Conservation (phyloP, 2,888 invertebrate genomes). For the Molorchus minor region DNA sequence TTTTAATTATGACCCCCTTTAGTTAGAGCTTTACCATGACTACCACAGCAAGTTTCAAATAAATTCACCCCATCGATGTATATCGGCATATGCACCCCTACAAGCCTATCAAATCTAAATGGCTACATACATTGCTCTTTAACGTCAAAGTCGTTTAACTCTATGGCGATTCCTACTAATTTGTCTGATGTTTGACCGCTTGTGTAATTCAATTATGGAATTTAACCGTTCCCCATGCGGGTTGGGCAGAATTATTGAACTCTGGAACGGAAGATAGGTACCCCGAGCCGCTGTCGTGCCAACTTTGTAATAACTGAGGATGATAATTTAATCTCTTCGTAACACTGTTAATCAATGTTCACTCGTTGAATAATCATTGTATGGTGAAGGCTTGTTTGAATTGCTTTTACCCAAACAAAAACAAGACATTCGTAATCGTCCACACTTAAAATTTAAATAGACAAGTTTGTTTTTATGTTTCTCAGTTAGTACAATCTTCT, state of each 20-base stretch:
- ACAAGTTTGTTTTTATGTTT: no score
- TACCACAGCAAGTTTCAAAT: constrained; percentile 11
- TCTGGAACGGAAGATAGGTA: no score
- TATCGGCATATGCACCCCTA: not conserved
- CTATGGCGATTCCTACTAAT: constrained; percentile 12
- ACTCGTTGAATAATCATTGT: no score
- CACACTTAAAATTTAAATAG: no score
- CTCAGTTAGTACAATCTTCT: no score
- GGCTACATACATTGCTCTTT: constrained; percentile 13
- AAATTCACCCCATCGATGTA: constrained; percentile 17
- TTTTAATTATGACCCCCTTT: not conserved
- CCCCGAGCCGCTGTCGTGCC: no score
- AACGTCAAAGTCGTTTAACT: constrained; percentile 4
- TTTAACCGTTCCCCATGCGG: constrained; percentile 12
- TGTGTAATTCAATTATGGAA: constrained; percentile 21
- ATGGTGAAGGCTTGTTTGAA: no score
- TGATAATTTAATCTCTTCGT: no score
- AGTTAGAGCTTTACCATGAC: not conserved
- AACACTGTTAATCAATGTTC: no score
- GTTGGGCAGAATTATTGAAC: constrained; percentile 1
- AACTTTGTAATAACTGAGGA: no score
- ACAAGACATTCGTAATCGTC: no score
- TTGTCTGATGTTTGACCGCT: constrained; percentile 28
- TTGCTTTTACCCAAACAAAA: no score
- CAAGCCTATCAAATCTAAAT: constrained; percentile 7